Evolutionary conservation across 2,113 vertebrate species (phyloP).

Genomic region (Salvelinus sp.): DNA sequence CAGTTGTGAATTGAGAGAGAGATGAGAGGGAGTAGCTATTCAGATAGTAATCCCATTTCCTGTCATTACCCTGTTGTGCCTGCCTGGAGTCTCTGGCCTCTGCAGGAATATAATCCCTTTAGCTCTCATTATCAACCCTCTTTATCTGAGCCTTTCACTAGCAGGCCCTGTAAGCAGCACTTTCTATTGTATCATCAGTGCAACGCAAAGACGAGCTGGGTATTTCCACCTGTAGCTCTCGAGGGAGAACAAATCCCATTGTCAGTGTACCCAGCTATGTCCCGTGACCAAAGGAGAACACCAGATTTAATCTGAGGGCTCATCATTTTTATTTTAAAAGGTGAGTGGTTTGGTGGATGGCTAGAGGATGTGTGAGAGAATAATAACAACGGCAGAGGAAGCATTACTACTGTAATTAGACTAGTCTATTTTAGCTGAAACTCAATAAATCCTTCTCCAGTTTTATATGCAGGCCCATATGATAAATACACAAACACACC

Average conservation of each 20-base stretch:
- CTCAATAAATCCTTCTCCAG: no score
- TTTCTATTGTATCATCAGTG: neutral
- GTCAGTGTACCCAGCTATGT: neutral
- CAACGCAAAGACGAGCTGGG: neutral
- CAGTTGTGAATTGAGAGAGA: neutral
- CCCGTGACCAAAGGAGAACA: neutral
- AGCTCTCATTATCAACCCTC: constrained; percentile 30
- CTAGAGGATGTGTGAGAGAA: neutral
- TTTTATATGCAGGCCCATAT: no score
- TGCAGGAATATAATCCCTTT: constrained; percentile 37
- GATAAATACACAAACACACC: no score
- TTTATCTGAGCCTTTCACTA: constrained; percentile 25
- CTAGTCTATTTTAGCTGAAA: no score
- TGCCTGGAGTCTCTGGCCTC: constrained; percentile 16
- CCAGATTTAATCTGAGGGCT: neutral
- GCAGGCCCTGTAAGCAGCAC: constrained; percentile 12
- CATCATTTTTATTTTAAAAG: neutral
- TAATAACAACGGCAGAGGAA: neutral
- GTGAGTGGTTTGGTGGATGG: neutral
- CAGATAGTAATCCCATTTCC: constrained; percentile 42
- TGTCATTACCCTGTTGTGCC: constrained; percentile 2
- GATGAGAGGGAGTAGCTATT: constrained; percentile 12
- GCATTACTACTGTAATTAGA: no score
- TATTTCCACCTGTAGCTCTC: neutral
- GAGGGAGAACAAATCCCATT: neutral